phyloP scores from a whole-genome alignment of 2,888 invertebrate species.

The Empis stercorea region DNA sequence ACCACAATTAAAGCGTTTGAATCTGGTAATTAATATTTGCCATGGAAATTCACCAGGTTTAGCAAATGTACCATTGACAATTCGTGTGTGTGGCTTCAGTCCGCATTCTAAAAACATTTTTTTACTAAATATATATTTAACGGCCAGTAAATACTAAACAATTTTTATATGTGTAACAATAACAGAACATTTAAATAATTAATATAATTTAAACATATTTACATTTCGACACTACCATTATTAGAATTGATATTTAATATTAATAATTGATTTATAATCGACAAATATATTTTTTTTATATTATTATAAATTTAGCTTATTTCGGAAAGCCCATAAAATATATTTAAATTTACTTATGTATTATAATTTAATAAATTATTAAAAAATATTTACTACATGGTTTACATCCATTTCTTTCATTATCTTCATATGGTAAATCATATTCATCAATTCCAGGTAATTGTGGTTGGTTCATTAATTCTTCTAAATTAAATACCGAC shows the following conservation, averaged over 20 bases:
- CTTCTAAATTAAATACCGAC: background rate
- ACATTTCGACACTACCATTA: no score
- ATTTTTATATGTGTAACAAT: no score
- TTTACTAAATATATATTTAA: no score
- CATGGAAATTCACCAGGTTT: conserved; percentile 41
- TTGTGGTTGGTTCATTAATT: background rate
- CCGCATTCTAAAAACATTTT: conserved; percentile 61
- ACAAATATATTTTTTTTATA: no score
- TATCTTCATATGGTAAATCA: background rate
- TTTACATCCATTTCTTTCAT: background rate
- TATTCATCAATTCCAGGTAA: background rate
- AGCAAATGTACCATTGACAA: conserved; percentile 60
- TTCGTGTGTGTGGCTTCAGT: conserved; percentile 46
- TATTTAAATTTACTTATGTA: no score
- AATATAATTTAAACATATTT: no score
- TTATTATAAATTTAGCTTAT: no score
- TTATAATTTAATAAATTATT: no score
- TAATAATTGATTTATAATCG: background rate
- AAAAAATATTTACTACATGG: background rate
- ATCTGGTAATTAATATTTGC: conserved; percentile 44
- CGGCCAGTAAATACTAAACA: no score
- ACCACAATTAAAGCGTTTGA: conserved; percentile 6
- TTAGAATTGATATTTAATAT: no score
- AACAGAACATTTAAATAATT: no score
- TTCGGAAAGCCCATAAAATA: no score